phyloP scores from a whole-genome alignment of 2,797 vertebrate species.

The Sebastes umbrosus region DNA sequence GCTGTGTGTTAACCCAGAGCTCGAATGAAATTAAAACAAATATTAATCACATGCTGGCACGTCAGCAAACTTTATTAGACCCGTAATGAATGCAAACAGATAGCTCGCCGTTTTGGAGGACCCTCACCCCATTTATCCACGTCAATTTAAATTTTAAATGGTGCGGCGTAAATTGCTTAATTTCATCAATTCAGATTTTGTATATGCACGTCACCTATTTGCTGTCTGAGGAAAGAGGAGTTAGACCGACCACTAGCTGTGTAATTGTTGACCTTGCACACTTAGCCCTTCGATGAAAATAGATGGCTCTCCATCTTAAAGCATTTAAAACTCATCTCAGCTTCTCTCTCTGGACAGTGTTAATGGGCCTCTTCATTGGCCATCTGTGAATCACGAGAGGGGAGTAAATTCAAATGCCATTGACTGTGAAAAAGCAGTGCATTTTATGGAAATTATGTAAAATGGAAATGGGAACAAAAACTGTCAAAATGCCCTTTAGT shows the following conservation, averaged over 20 bases:
- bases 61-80: conserved; percentile 72
- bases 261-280: conserved; percentile 61
- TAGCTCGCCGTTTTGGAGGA: conserved; percentile 41
- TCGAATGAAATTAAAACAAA: conserved; percentile 82
- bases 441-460: conserved; percentile 45
- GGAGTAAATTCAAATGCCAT: conserved; percentile 54
- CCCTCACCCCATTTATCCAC: conserved; percentile 54
- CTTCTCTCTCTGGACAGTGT: conserved; percentile 50
- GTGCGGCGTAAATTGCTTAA: conserved; percentile 25
- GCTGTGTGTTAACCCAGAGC: conserved; percentile 71
- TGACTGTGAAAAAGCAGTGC: conserved; percentile 37
- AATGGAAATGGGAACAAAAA: conserved; percentile 25
- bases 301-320: conserved; percentile 50
- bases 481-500: conserved; percentile 19
- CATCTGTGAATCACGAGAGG: conserved; percentile 59
- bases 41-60: conserved; percentile 75
- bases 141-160: conserved; percentile 70
- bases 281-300: conserved; percentile 57
- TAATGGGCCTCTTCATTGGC: conserved; percentile 70
- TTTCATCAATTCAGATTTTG: conserved; percentile 55
- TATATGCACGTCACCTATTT: conserved; percentile 29
- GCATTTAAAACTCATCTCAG: conserved; percentile 69
- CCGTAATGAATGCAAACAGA: conserved; percentile 57
- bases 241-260: conserved; percentile 10
- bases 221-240: conserved; percentile 15